These are phyloP conservation scores for Apis cerana DNA, from an alignment of 1,140 invertebrate genomes.

Conservation along the genomic window DNA sequence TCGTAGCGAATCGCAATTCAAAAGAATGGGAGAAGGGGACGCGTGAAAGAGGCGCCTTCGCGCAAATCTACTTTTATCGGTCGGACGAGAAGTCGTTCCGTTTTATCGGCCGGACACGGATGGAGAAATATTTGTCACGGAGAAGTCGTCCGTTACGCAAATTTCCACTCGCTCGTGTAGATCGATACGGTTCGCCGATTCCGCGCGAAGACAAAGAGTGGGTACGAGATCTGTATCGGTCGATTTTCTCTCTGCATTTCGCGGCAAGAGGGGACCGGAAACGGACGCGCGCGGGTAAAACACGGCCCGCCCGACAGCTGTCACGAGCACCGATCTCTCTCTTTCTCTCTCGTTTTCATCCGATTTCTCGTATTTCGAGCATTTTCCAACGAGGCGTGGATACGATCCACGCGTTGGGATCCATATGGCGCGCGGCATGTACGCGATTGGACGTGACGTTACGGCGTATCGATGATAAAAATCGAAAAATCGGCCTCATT, in stretches of 20 bases:
- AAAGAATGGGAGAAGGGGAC: no score
- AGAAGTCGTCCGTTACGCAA: not conserved
- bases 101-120: not conserved
- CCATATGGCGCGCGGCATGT: constrained; percentile 22
- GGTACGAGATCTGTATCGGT: constrained; percentile 25
- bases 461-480: constrained; percentile 19
- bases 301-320: constrained; percentile 59
- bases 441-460: constrained; percentile 57
- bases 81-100: not conserved
- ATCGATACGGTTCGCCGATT: not conserved
- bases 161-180: not conserved
- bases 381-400: constrained; percentile 41
- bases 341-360: constrained; percentile 59
- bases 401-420: constrained; percentile 20
- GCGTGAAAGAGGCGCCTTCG: not conserved
- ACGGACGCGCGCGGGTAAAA: constrained; percentile 50
- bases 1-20: no score
- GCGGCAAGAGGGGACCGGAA: constrained; percentile 20
- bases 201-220: constrained; percentile 24
- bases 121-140: not conserved
- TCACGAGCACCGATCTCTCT: constrained; percentile 62
- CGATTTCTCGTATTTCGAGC: constrained; percentile 67
- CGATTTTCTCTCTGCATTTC: constrained; percentile 29
- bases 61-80: not conserved
- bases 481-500: not conserved